Percentiles rank a stretch among this genome's conserved stretches.
phyloP scores from a whole-genome alignment of 1,140 invertebrate genomes.

The Aleiodes sp. region DNA sequence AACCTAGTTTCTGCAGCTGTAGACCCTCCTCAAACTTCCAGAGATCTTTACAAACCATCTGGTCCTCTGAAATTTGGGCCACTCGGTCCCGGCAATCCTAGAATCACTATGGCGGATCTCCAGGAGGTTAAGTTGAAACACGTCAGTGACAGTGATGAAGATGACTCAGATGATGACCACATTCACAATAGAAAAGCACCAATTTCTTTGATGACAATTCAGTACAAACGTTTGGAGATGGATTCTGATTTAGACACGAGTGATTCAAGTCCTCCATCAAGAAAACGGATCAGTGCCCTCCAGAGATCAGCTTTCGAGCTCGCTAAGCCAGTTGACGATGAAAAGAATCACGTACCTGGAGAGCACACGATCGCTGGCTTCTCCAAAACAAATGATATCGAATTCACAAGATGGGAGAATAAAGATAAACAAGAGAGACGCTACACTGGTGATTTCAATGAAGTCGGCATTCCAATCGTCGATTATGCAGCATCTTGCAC shows the following conservation, averaged over 20 bases:
- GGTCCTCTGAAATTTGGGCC: constrained; percentile 46
- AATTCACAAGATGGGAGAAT: constrained; percentile 35
- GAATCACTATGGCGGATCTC: constrained; percentile 32
- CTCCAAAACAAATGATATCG: constrained; percentile 42
- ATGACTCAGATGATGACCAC: constrained; percentile 52
- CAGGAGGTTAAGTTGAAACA: not conserved
- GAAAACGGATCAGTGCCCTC: constrained; percentile 27
- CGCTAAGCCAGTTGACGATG: constrained; percentile 55
- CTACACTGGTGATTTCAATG: constrained; percentile 58
- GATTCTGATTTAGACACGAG: constrained; percentile 57
- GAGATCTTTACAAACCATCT: not conserved
- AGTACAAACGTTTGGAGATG: constrained; percentile 54
- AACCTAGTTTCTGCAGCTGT: not conserved
- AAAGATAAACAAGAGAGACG: constrained; percentile 26
- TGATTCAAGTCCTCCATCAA: constrained; percentile 50
- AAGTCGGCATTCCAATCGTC: constrained; percentile 59
- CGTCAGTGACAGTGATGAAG: constrained; percentile 23
- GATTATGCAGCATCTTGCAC: constrained; percentile 27
- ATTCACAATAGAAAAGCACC: constrained; percentile 30
- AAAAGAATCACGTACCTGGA: constrained; percentile 40
- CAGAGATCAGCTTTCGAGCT: not conserved
- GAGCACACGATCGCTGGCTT: constrained; percentile 31
- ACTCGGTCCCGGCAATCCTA: constrained; percentile 43
- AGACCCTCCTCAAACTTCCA: not conserved
- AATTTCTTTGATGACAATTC: constrained; percentile 41